Conservation (phyloP, 2,113 vertebrate species). For the Eudyptes chrysolophus region DNA sequence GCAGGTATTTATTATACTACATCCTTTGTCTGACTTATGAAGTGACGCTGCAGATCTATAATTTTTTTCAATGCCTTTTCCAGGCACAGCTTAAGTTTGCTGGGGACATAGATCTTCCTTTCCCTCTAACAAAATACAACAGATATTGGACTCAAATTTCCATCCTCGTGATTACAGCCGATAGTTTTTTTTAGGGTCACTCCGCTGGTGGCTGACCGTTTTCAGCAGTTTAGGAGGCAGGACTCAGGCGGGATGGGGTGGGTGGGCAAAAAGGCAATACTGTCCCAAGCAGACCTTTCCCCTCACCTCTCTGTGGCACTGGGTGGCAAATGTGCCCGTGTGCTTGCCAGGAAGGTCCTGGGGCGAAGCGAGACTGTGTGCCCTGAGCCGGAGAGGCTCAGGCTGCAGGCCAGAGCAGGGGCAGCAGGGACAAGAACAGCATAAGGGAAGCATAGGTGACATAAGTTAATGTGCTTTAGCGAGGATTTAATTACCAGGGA, state of each 20-base stretch:
- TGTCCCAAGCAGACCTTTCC: not conserved
- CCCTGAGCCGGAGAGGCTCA: no score
- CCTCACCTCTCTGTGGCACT: not conserved
- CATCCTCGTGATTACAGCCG: not conserved
- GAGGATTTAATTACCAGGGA: not conserved
- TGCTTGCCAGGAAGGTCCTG: not conserved
- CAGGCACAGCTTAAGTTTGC: not conserved
- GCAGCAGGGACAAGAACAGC: not conserved
- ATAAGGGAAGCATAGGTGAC: not conserved
- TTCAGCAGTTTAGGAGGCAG: not conserved
- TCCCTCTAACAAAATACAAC: not conserved
- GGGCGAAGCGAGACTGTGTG: accelerated
- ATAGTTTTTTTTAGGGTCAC: not conserved
- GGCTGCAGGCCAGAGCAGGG: not conserved
- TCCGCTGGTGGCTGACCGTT: not conserved
- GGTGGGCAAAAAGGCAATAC: not conserved
- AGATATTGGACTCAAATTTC: not conserved
- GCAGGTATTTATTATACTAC: constrained; percentile 18
- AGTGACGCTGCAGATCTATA: not conserved
- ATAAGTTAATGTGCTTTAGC: not conserved
- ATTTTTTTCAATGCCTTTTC: constrained; percentile 21
- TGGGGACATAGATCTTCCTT: not conserved
- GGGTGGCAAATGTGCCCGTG: not conserved
- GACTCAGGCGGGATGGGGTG: not conserved
- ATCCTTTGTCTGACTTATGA: not conserved